phyloP scores from a whole-genome alignment of 2,888 invertebrate genomes.

The Synanthedon myopaeformis region DNA sequence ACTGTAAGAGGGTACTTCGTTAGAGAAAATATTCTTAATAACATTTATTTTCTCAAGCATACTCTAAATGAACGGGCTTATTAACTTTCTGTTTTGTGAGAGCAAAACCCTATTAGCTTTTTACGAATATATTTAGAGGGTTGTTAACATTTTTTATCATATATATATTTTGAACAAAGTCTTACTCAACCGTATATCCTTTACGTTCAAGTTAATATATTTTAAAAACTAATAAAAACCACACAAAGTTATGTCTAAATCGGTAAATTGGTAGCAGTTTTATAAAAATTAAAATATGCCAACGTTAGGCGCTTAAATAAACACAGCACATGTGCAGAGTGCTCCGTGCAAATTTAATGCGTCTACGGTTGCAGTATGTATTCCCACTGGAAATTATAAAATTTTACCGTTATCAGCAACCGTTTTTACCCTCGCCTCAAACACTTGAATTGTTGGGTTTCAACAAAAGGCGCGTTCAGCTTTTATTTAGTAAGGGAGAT shows the following conservation, averaged over 20 bases:
- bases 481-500: not conserved
- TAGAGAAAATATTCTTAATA: not conserved
- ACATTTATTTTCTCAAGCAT: conserved; percentile 1
- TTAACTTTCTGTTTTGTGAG: conserved; percentile 5
- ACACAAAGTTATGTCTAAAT: not conserved
- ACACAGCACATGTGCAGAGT: conserved; percentile 1
- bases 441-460: conserved; percentile 1
- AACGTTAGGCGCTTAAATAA: conserved; percentile 1
- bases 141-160: not conserved
- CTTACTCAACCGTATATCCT: no score
- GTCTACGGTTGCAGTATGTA: not conserved
- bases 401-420: not conserved
- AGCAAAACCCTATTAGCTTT: conserved; percentile 2
- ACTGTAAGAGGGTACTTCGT: not conserved
- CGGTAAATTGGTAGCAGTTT: not conserved
- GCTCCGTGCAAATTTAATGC: conserved; percentile 19
- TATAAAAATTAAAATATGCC: conserved; percentile 3
- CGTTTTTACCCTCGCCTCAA: not conserved
- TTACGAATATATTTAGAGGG: not conserved
- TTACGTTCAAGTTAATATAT: no score
- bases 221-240: not conserved
- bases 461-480: not conserved
- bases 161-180: no score
- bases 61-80: not conserved
- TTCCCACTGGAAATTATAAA: conserved; percentile 28